Evolutionary conservation across 2,797 vertebrate genomes (phyloP).

Genomic region (Lithobates pipiens): DNA sequence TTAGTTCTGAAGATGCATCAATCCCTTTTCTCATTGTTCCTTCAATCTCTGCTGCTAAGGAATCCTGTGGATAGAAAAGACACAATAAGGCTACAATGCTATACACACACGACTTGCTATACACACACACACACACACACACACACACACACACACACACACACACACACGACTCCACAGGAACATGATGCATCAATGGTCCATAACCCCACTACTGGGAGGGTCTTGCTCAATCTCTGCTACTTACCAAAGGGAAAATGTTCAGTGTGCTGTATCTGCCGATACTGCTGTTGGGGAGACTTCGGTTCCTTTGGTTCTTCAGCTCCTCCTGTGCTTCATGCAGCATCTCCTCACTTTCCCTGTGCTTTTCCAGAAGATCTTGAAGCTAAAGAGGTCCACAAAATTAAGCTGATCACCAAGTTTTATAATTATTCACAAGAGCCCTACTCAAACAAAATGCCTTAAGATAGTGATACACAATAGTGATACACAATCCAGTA

Average conservation of each 20-base stretch:
- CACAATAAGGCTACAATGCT: background rate
- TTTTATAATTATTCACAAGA: no score
- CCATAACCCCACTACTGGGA: no score
- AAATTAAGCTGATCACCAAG: background rate
- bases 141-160: no score
- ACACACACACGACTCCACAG: no score
- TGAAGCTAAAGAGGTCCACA: conserved; percentile 75
- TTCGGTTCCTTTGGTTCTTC: conserved; percentile 84
- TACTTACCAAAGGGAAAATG: conserved; percentile 81
- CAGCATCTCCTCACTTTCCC: conserved; percentile 84
- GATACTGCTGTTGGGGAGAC: conserved; percentile 83
- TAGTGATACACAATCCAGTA: no score
- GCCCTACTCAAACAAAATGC: no score
- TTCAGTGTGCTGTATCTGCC: conserved; percentile 80
- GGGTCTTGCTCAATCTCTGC: no score
- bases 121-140: no score
- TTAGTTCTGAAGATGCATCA: conserved; percentile 83
- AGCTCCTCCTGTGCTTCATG: conserved; percentile 84
- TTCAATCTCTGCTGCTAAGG: conserved; percentile 88
- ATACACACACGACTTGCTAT: no score
- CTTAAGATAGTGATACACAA: no score
- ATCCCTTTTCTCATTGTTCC: conserved; percentile 84
- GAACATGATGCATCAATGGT: background rate
- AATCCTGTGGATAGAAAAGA: conserved; percentile 70
- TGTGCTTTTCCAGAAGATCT: conserved; percentile 85